Percentiles rank a stretch among this genome's conserved stretches.
phyloP scores from a whole-genome alignment of 2,113 vertebrate species.

The Indri indri region DNA sequence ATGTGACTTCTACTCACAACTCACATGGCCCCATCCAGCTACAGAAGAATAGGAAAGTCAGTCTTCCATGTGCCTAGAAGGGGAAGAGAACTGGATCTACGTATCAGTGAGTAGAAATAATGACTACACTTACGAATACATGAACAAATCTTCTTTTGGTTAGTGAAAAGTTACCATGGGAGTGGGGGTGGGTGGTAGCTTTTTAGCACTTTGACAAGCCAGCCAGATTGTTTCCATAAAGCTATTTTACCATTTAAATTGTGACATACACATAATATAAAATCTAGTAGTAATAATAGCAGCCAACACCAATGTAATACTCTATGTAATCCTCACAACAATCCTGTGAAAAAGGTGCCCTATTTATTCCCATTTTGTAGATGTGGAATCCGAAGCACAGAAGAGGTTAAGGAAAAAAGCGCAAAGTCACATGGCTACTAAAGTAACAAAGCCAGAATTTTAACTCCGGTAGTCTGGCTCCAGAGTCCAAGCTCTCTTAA shows the following conservation, averaged over 20 bases:
- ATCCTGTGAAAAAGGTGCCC: not conserved
- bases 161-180: not conserved
- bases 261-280: not conserved
- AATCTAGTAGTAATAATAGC: not conserved
- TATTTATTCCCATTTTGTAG: not conserved
- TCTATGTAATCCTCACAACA: not conserved
- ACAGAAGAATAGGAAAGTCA: not conserved
- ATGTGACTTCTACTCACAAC: not conserved
- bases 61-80: not conserved
- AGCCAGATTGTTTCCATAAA: not conserved
- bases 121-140: not conserved
- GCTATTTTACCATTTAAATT: not conserved
- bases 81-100: not conserved
- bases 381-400: not conserved
- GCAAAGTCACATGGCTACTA: not conserved
- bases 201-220: not conserved
- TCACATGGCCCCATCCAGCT: not conserved
- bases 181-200: not conserved
- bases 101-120: not conserved
- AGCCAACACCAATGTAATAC: not conserved
- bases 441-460: slow-evolving; percentile 6
- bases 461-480: not conserved
- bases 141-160: not conserved
- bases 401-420: not conserved
- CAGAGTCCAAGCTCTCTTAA: not conserved